Evolutionary conservation across 2,113 vertebrate genomes (phyloP), one percentile per base, ranked within the genome.

Genomic region (Odocoileus hemionus): DNA sequence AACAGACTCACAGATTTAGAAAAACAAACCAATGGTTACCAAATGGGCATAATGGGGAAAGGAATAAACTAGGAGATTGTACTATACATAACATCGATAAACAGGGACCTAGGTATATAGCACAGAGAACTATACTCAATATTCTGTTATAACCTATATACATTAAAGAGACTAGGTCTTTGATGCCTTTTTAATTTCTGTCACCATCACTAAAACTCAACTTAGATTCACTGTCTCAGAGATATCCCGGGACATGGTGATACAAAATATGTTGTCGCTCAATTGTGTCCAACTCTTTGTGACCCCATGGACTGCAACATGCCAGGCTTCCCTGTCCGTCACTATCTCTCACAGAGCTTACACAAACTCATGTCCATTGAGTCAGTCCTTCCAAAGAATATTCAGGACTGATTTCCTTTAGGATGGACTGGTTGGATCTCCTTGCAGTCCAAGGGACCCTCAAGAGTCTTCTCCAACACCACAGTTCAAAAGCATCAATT

Each of bases 161-260:
- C n/a, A 39, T 23, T 70, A 86, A 58, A 86, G 13, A 86, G 2
- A 82, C 50, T 78, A 33, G 30, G 47, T 95, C n/a, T 96, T 94
- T 94, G n/a, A 70, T 89, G 33, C 21, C 33, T 89, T 78, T 86
- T 94, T 94, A 92, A 93, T 93, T 90, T 96, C 76, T 95, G 30
- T 86, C 50, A 78, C 43, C 52, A 26, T 90, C 60, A 85, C 17
- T 74, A 92, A 95, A 96, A 76, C 5, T 86, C 82, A 94, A 15
- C 82, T 84, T 60, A 26, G 74, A 95, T 67, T 93, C 50, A 79
- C 33, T n/a, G 2, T 80, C 30, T 87, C 76, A 55, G 61, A 58
- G 28, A 60, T 70, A 54, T 78, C 28, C 28, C 30, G 23, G 17
- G 5, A 33, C 21, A 47, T 23, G 2, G 26, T 61, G 30, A 74